These are phyloP conservation scores for Agapornis roseicollis DNA, from an alignment of 2,113 vertebrate genomes.

Conservation along the genomic window DNA sequence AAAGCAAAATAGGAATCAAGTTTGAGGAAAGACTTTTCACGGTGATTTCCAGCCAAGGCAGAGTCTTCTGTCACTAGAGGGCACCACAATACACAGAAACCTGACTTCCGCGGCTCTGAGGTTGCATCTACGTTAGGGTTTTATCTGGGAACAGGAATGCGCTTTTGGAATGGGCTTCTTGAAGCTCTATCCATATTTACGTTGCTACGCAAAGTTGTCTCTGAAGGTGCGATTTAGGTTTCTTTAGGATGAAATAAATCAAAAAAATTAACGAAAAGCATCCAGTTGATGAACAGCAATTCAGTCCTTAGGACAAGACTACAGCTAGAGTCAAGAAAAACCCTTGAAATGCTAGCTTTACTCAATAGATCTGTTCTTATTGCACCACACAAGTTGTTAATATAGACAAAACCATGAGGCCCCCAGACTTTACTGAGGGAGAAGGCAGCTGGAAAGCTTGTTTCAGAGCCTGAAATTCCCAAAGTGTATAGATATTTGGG, in stretches of 20 bases:
- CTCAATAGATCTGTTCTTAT: neutral
- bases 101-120: accelerated
- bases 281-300: neutral
- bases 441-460: neutral
- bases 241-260: neutral
- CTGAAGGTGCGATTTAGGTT: neutral
- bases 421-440: neutral
- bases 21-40: accelerated
- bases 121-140: accelerated
- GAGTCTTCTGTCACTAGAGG: neutral
- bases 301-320: neutral
- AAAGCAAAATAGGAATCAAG: accelerated
- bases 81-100: neutral
- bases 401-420: neutral
- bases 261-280: neutral
- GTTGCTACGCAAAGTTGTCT: neutral
- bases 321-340: neutral
- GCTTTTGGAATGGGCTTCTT: neutral
- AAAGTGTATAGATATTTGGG: neutral
- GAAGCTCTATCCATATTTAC: accelerated
- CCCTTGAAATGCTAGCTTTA: neutral
- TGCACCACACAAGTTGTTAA: neutral
- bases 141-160: accelerated
- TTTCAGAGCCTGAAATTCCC: neutral
- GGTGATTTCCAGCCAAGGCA: accelerated